Base-by-base conservation (phyloP, 2,888 invertebrate genomes). In the Drosophila quinaria region DNA sequence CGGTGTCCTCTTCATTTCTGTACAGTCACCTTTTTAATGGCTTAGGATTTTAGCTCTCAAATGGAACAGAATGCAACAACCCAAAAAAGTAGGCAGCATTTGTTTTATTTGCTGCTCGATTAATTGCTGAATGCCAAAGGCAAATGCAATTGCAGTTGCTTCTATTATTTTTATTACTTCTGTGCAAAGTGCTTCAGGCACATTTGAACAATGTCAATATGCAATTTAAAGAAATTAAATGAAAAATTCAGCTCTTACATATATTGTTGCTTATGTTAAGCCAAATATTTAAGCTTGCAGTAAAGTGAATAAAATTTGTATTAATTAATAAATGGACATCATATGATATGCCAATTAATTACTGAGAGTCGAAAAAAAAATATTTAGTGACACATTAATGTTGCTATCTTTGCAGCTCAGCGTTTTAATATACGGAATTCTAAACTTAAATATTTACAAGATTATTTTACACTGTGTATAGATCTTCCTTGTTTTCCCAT, bases 21-120 rank as follows among this genome's bases (percentile, higher is more conserved):
- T 29, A 22, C 19, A 31, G 47, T 22, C 44, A 42, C 59, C 47
- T 39, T 74, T 74, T 71, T 70, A 77, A 80, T 70, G 83, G 77
- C 46, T 25, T 67, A 58, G 33, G 29, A 58, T 49, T 60, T 60
- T 25, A 37, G 22, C 29, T 42, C 25, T 37, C 9, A 25, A 42
- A 54, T 42, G 47, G 55, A 50, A 17, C 37, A 11, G 9, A 55
- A 35, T 50, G 37, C 54, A 61, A 9, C 25, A 55, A 44, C 35
- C 49, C 31, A 15, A 58, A 60, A 60, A 75, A 70, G 49, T 70
- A 58, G 70, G 51, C 64, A 71, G 70, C 37, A 33, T 19, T 62
- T n/a, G n/a, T 29, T 41, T 61, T 58, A 31, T 56, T 49, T 47
- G 56, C 39, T 17, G 10, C 17, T 51, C n/a, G 19, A 65, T 73